Evolutionary conservation across 2,888 invertebrate species (phyloP).

Genomic region (Dermolepida albohirtum): DNA sequence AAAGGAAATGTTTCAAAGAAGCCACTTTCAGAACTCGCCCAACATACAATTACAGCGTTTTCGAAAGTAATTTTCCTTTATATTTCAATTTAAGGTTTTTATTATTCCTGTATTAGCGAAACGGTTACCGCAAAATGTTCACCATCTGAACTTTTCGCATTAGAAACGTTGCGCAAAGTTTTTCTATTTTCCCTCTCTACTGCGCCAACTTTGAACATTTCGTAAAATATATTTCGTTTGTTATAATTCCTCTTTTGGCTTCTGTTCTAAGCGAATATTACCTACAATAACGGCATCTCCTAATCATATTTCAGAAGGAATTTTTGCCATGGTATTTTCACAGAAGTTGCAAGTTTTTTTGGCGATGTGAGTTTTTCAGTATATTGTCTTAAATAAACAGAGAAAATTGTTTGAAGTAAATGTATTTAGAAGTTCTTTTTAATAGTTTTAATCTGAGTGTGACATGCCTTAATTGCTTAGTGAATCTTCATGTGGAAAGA

Average conservation of each 20-base stretch:
- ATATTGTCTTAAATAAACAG: too few relatives aligned
- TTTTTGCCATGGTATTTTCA: too few relatives aligned
- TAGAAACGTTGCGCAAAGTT: conserved; percentile 15
- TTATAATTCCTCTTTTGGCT: conserved; percentile 7
- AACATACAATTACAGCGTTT: conserved; percentile 25
- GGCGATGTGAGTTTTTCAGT: too few relatives aligned
- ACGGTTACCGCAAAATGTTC: conserved; percentile 27
- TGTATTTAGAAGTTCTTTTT: too few relatives aligned
- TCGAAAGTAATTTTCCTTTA: conserved; percentile 26
- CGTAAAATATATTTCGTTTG: conserved; percentile 25
- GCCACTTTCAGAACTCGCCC: conserved; percentile 23
- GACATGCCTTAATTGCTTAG: too few relatives aligned
- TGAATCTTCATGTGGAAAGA: too few relatives aligned
- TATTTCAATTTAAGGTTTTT: conserved; percentile 36
- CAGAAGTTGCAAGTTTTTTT: too few relatives aligned
- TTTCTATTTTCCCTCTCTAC: conserved; percentile 33
- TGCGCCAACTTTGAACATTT: conserved; percentile 13
- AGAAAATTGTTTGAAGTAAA: too few relatives aligned
- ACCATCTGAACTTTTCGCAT: conserved; percentile 31
- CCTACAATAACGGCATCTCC: background rate
- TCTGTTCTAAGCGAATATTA: conserved; percentile 23
- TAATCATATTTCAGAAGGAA: background rate
- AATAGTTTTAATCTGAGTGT: too few relatives aligned
- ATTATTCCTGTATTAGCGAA: conserved; percentile 34
- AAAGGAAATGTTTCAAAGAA: conserved; percentile 10